These are phyloP conservation scores for Probaryconus sp. DNA, from an alignment of 1,140 invertebrate genomes.

Conservation along the genomic window DNA sequence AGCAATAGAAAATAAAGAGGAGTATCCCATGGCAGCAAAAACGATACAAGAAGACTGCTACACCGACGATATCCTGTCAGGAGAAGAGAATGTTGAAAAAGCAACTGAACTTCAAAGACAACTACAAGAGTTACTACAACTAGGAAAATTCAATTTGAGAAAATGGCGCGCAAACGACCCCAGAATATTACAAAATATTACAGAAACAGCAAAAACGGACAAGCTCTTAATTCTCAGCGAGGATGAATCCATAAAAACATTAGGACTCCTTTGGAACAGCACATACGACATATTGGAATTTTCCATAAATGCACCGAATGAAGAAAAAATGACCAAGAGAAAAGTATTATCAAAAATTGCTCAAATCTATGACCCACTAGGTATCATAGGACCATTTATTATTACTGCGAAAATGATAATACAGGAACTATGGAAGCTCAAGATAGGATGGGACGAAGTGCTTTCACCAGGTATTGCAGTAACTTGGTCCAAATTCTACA, in stretches of 20 bases:
- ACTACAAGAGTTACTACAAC: too few species aligned
- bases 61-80: too few species aligned
- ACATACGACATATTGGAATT: background rate
- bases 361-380: conserved; percentile 22
- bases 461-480: background rate
- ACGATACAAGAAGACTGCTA: too few species aligned
- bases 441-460: conserved; percentile 1
- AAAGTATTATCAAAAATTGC: conserved; percentile 5
- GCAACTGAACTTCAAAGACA: too few species aligned
- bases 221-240: background rate
- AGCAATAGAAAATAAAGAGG: too few species aligned
- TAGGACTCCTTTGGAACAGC: conserved; percentile 13
- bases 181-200: background rate
- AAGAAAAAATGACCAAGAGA: background rate
- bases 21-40: too few species aligned
- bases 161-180: conserved; percentile 8
- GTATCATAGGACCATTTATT: conserved; percentile 1
- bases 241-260: conserved; percentile 4
- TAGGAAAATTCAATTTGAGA: too few species aligned
- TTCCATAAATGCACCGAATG: background rate
- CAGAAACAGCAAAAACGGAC: background rate
- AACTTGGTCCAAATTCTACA: background rate
- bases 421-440: conserved; percentile 21
- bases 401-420: conserved; percentile 9
- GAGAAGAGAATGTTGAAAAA: too few species aligned